These are phyloP conservation scores for Tetragnatha montana DNA, from an alignment of 2,888 invertebrate genomes.

Conservation along the genomic window DNA sequence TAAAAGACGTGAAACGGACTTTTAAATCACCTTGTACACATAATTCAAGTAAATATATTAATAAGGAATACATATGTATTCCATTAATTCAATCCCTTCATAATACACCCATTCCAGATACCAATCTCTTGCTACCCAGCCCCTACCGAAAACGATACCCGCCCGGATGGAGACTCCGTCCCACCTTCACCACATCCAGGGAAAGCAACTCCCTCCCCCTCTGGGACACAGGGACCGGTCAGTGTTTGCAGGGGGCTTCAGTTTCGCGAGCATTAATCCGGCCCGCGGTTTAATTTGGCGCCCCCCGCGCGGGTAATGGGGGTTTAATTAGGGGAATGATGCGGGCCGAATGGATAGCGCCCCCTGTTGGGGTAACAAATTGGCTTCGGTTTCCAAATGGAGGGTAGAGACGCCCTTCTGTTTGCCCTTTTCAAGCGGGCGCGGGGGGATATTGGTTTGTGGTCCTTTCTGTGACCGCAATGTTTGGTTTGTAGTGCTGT, in stretches of 20 bases:
- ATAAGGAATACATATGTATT: too few relatives aligned
- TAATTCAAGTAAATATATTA: too few relatives aligned
- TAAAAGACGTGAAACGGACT: too few relatives aligned
- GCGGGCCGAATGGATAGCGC: constrained; percentile 5
- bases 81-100: too few relatives aligned
- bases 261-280: constrained; percentile 42
- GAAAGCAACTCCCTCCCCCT: background rate
- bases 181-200: constrained; percentile 2
- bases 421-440: too few relatives aligned
- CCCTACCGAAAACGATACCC: background rate
- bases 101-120: background rate
- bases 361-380: constrained; percentile 5
- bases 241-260: constrained; percentile 27
- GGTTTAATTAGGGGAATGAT: constrained; percentile 36
- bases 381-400: constrained; percentile 1
- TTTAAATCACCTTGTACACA: too few relatives aligned
- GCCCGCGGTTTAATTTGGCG: constrained; percentile 36
- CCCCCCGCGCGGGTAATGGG: constrained; percentile 32
- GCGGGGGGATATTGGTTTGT: too few relatives aligned
- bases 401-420: too few relatives aligned
- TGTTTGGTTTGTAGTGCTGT: too few relatives aligned
- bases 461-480: too few relatives aligned
- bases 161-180: too few relatives aligned
- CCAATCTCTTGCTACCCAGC: background rate
- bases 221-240: constrained; percentile 10